A percentile compares a stretch with the other conserved stretches of the same genome.
phyloP scores from a whole-genome alignment of 2,888 invertebrate genomes.

The Liopterus haemorrhoidalis region DNA sequence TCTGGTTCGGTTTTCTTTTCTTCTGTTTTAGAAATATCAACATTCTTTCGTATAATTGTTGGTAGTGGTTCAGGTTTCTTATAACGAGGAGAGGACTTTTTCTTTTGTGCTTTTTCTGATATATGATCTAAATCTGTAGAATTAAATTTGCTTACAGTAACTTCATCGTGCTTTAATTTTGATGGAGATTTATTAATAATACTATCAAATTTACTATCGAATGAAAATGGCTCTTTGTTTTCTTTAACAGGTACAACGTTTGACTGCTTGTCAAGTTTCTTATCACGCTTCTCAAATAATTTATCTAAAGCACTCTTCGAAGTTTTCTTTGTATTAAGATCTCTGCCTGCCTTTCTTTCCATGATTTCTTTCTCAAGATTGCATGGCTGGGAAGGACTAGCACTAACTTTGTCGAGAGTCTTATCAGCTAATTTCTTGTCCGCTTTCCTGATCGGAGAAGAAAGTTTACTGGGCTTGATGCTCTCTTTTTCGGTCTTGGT shows the following conservation, averaged over 20 bases:
- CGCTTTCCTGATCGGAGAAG: slow-evolving; percentile 58
- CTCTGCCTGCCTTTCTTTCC: slow-evolving; percentile 42
- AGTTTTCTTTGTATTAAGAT: slow-evolving; percentile 44
- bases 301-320: slow-evolving; percentile 52
- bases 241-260: slow-evolving; percentile 26
- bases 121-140: slow-evolving; percentile 15
- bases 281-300: slow-evolving; percentile 43
- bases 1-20: slow-evolving; percentile 20
- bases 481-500: slow-evolving; percentile 53
- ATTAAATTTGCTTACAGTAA: slow-evolving; percentile 9
- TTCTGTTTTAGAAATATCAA: too few species aligned
- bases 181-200: slow-evolving; percentile 25
- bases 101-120: slow-evolving; percentile 12
- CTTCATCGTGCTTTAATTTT: slow-evolving; percentile 34
- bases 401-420: slow-evolving; percentile 27
- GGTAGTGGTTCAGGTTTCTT: slow-evolving; percentile 14
- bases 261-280: slow-evolving; percentile 14
- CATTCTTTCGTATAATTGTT: slow-evolving; percentile 44
- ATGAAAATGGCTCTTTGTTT: slow-evolving; percentile 24
- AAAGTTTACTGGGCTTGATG: slow-evolving; percentile 55
- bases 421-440: slow-evolving; percentile 52
- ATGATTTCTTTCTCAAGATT: slow-evolving; percentile 45
- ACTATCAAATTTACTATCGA: slow-evolving; percentile 15
- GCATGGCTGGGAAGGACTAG: slow-evolving; percentile 26
- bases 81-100: slow-evolving; percentile 11